These are phyloP conservation scores for Dinocampus coccinellae DNA, from an alignment of 2,888 invertebrate species.

Conservation along the genomic window DNA sequence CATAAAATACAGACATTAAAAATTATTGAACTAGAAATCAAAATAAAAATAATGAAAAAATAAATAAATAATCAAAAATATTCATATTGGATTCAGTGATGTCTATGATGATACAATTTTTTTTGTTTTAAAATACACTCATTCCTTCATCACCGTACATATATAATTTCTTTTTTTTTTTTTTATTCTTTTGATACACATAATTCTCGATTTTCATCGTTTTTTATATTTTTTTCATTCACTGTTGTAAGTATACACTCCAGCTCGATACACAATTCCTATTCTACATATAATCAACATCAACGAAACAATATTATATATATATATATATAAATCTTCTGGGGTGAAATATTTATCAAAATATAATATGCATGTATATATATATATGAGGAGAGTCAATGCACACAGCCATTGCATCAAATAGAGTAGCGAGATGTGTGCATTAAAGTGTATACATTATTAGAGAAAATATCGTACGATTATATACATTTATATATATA, in stretches of 20 bases:
- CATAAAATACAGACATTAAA: no score
- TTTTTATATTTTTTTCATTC: background rate
- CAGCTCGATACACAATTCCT: constrained; percentile 13
- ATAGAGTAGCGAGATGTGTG: background rate
- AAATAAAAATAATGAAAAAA: no score
- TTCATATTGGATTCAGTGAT: no score
- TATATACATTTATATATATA: constrained; percentile 3
- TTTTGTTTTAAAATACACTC: no score
- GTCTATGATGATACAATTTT: no score
- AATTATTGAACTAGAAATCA: no score
- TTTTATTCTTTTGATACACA: no score
- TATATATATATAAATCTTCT: background rate
- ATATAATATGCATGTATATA: background rate
- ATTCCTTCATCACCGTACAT: no score
- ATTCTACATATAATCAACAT: background rate
- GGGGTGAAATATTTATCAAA: background rate
- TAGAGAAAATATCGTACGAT: background rate
- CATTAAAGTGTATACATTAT: background rate
- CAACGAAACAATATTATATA: background rate
- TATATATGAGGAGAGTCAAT: background rate
- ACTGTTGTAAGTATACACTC: background rate
- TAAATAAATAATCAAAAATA: no score
- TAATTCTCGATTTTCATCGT: no score
- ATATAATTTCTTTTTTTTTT: no score
- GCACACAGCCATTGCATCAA: background rate